phyloP scores from a whole-genome alignment of 2,113 vertebrate species.

The Pseudolaguvia tuberculata region DNA sequence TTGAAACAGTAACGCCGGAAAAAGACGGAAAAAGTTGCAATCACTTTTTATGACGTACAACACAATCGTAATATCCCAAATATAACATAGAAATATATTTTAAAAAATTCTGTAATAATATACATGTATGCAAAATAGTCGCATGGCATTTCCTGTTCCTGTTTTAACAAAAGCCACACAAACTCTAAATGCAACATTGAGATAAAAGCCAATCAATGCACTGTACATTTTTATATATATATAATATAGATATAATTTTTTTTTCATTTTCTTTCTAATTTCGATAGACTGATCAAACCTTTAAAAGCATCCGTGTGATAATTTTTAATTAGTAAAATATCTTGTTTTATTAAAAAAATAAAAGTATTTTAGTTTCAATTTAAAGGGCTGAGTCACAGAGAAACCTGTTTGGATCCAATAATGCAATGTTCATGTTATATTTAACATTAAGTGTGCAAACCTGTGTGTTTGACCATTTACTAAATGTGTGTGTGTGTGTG shows the following conservation, averaged over 20 bases:
- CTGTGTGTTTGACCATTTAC: no score
- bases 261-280: no score
- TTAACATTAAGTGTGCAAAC: no score
- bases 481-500: neutral
- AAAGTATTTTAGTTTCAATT: neutral
- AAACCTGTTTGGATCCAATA: constrained; percentile 5
- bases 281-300: neutral
- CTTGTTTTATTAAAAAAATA: neutral
- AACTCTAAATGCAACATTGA: constrained; percentile 2
- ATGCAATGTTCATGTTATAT: constrained; percentile 5
- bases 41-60: neutral
- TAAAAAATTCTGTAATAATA: neutral
- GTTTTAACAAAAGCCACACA: constrained; percentile 4
- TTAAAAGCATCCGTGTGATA: constrained; percentile 1
- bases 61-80: neutral
- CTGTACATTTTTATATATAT: neutral
- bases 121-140: constrained; percentile 2
- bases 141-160: neutral
- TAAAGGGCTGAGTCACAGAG: constrained; percentile 29
- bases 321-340: neutral
- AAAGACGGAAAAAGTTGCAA: no score
- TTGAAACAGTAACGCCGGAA: neutral
- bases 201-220: neutral
- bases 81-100: neutral
- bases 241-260: no score